phyloP scores from a whole-genome alignment of 53 echinoderm and acorn worm species.

The Hippasteria phrygiana region DNA sequence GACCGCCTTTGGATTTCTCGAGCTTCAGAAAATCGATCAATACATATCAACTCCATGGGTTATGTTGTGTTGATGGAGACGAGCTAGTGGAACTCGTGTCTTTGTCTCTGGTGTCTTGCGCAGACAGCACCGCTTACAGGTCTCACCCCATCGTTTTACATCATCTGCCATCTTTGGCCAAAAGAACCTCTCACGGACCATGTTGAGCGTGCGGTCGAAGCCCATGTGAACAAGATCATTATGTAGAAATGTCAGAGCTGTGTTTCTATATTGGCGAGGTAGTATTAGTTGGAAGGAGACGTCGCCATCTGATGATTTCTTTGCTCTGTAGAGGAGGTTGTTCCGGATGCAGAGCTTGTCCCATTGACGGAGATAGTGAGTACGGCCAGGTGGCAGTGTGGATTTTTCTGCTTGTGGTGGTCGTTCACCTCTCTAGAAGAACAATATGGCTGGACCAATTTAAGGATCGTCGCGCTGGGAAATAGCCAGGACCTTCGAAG shows the following conservation, averaged over 20 bases:
- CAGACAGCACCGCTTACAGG: conserved; percentile 45
- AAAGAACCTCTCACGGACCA: conserved; percentile 56
- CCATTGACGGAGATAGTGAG: background rate
- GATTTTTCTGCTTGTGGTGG: too few species aligned
- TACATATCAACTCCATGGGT: conserved; percentile 66
- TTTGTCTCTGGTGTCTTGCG: conserved; percentile 23
- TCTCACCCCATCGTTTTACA: conserved; percentile 57
- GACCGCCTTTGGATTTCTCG: conserved; percentile 25
- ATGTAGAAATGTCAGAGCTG: conserved; percentile 44
- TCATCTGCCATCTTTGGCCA: conserved; percentile 69
- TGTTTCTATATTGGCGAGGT: conserved; percentile 13
- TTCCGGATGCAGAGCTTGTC: background rate
- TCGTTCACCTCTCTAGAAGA: too few species aligned
- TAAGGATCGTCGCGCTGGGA: too few species aligned
- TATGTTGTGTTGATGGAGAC: conserved; percentile 65
- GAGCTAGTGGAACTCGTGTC: conserved; percentile 59
- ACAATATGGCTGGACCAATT: too few species aligned
- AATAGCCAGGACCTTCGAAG: too few species aligned
- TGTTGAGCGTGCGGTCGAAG: conserved; percentile 53
- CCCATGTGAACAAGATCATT: conserved; percentile 70
- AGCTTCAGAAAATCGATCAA: conserved; percentile 65
- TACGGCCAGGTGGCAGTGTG: too few species aligned
- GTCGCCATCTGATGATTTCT: conserved; percentile 1
- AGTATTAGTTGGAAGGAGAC: conserved; percentile 46
- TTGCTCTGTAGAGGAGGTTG: conserved; percentile 36